Base-by-base conservation (phyloP, 2,797 vertebrate species). In the Argya squamiceps region DNA sequence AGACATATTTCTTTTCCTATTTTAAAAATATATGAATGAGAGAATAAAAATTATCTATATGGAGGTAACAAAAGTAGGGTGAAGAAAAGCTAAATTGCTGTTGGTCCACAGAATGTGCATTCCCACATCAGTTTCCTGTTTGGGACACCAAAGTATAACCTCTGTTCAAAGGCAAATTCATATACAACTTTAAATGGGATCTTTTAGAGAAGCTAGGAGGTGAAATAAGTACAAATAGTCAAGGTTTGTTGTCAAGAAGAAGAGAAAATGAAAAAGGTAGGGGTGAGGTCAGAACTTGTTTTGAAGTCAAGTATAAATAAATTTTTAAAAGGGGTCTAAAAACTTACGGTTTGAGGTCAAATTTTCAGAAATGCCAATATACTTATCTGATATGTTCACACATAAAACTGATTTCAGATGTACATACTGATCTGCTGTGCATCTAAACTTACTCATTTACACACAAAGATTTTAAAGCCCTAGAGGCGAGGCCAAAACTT, bases 261-360 rank as follows among this genome's bases (percentile, higher is more conserved):
- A 19, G 6, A 2, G 15, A 17, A 36, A 71, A 71, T 36, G 18
- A 15, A 53, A 79, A 80, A 65, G 11, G 4, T 4, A 10, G 3
- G 2, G 4, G 1, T 9, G 13, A 14, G 12, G 9, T 65, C 9
- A 22, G n/a, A 75, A 59, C 34, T 41, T 71, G 6, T 11, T 50
- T 16, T 39, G 58, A 80, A 77, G 52, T 36, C 27, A 60, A 30
- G 1, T 15, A 59, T 64, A 49, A 50, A 19, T 52, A 26, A 39
- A 20, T 34, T 30, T 60, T 55, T 2, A 1, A 11, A 10, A 6
- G 6, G 0, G 2, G 2, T 6, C 44, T 85, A 19, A 47, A 46
- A 89, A 78, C 22, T 7, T 65, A 44, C 21, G 46, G 4, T 36
- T 90, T 84, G 11, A 82, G 36, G 59, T 21, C 9, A 67, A 21